Conservation (phyloP, 2,113 vertebrate genomes). For the Clarias gariepinus region DNA sequence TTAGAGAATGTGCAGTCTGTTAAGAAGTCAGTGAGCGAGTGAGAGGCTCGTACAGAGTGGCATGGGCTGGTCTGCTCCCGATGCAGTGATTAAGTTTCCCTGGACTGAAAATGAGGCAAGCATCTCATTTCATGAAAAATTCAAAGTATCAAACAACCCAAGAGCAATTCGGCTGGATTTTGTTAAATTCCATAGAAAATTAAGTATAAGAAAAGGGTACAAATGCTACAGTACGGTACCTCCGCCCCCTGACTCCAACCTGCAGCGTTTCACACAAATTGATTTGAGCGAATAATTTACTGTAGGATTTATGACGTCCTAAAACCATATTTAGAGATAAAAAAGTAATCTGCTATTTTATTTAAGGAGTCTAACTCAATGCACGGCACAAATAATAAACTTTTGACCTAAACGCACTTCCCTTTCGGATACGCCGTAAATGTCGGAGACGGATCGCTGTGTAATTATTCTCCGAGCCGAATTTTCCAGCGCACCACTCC, state of each 20-base stretch:
- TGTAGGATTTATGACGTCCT: not conserved
- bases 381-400: constrained; percentile 7
- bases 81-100: constrained; percentile 1
- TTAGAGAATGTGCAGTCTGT: not conserved
- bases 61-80: not conserved
- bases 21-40: not conserved
- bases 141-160: not conserved
- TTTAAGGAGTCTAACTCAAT: not conserved
- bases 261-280: not conserved
- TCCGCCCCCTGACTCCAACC: not conserved
- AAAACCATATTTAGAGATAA: not conserved
- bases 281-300: not conserved
- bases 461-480: constrained; percentile 68
- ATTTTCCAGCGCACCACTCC: constrained; percentile 54
- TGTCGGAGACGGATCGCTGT: constrained; percentile 42
- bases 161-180: not conserved
- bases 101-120: constrained; percentile 3
- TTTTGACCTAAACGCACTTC: constrained; percentile 29
- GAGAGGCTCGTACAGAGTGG: not conserved
- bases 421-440: not conserved
- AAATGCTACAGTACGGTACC: not conserved
- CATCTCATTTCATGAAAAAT: constrained; percentile 6
- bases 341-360: not conserved
- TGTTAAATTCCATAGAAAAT: not conserved
- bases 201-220: constrained; percentile 7